A percentile compares a stretch with the other conserved stretches of the same genome.
Conservation (phyloP, 2,797 vertebrate species). For the Prunella strophiata region DNA sequence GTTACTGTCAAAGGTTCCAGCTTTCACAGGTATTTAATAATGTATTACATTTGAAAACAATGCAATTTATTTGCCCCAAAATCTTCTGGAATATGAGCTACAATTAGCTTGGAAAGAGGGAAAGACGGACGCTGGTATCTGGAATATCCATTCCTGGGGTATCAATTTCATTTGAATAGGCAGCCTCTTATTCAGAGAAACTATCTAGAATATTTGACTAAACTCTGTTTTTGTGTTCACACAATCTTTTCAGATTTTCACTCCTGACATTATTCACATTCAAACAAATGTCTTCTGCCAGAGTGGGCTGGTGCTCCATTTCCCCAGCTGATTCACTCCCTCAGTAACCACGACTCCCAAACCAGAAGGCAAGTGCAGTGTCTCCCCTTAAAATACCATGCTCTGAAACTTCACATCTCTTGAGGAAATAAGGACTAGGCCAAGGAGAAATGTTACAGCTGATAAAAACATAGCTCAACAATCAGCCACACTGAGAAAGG, state of each 20-base stretch:
- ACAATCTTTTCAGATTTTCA: not conserved
- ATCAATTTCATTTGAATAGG: not conserved
- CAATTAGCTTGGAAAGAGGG: not conserved
- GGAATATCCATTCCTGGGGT: not conserved
- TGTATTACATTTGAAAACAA: not conserved
- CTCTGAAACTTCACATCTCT: not conserved
- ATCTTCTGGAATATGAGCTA: not conserved
- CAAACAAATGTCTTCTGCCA: not conserved
- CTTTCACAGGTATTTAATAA: not conserved
- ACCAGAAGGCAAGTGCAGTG: not conserved
- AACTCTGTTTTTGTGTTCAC: not conserved
- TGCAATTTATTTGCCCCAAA: not conserved
- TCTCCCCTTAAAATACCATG: not conserved
- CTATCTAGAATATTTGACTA: not conserved
- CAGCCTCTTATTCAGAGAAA: not conserved
- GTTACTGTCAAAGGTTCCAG: not conserved
- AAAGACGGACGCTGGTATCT: not conserved
- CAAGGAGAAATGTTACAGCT: not conserved
- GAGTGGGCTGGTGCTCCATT: fast-evolving
- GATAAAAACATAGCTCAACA: not conserved
- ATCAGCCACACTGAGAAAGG: not conserved
- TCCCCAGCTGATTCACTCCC: not conserved
- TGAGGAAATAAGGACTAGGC: not conserved
- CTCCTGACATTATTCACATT: not conserved
- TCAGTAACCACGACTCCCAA: not conserved